Base-by-base conservation (phyloP, 2,113 vertebrate genomes). In the Strigops habroptila region DNA sequence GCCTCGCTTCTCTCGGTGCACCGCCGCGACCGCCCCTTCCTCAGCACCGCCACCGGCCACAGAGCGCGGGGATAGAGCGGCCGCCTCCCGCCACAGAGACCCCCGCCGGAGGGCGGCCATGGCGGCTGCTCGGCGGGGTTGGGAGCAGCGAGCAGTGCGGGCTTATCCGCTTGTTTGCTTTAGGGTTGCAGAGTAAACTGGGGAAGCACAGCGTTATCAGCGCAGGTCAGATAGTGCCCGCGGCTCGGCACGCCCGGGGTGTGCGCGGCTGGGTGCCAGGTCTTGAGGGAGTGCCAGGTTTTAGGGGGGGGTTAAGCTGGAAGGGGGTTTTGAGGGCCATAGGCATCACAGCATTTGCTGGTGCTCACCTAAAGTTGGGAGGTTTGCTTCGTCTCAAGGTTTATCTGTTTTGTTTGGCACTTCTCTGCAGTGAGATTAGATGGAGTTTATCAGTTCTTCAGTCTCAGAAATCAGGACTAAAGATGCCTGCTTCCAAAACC, bases 351-450 rank as follows among this genome's bases (percentile, higher is more conserved):
- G 49, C 6, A 0, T 35, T 55, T 12, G 49, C 55, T 59, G 55
- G 18, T 14, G 4, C 35, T n/a, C 5, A 7, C 23, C n/a, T 10
- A 4, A 27, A 73, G 13, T 18, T 11, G 31, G 10, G 59, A 30
- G 30, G 46, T n/a, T 19, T 5, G 0, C 28, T 76, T 85, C 79
- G 44, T 57, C 37, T 57, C 41, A 2, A 8, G 25, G 23, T 3
- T 4, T 10, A 1, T 37, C 21, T 37, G 25, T 43, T 43, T 0
- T 25, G 1, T 59, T 22, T 12, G 25, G 55, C 15, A 0, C 19
- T 22, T 41, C 6, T 27, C n/a, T 30, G 10, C 46, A 5, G 25
- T 6, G 14, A 35, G 41, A 17, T 30, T 15, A 25, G 19, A 8
- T n/a, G 21, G 4, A 33, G 37, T 12, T 53, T 23, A 33, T 16